Base-by-base conservation (phyloP, 1,140 invertebrate genomes). In the Brachystomella parvula region DNA sequence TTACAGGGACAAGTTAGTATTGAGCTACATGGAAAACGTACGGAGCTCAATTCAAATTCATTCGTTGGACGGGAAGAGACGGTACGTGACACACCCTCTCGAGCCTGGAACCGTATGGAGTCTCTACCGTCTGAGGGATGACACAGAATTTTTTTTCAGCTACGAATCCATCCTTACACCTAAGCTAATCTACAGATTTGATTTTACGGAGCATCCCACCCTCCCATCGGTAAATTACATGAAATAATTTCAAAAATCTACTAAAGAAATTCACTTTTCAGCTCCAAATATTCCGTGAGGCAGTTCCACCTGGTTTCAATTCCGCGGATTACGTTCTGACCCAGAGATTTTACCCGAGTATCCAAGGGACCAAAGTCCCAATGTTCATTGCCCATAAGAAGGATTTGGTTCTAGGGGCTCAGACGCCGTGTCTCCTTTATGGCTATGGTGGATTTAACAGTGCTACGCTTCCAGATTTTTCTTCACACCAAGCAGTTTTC, bases 361-460 rank as follows among this genome's bases (percentile, higher is more conserved):
- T 92, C 80, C 96, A 98, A 81, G 92, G 90, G 64, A 96, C 93
- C 0, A 88, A 89, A 79, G 84, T 99, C 72, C 96, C 96, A 2
- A 98, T 99, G 95, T 99, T 96, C 79, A 87, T 99, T 68, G 85
- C 96, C 33, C 85, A 86, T 69, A 88, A 85, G 75, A 90, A 90
- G 79, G 31, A 47, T 58, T 17, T 64, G 21, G 9, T 19, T 2
- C 30, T 67, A 1, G 39, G 60, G 79, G 87, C 87, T 35, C 82
- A 81, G 35, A 87, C 84, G 76, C 90, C 87, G 29, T 87, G 86
- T 65, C 79, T 97, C 19, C 78, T 99, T 17, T 98, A 98, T 79
- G 96, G 94, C 26, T 99, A 99, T 80, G 96, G 96, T 49, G 96
- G 96, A 0, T 99, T 98, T 76, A 96, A 95, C 80, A 86, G 95